These are phyloP conservation scores for Lagopus leucura DNA, from an alignment of 2,113 vertebrate genomes.

Conservation along the genomic window DNA sequence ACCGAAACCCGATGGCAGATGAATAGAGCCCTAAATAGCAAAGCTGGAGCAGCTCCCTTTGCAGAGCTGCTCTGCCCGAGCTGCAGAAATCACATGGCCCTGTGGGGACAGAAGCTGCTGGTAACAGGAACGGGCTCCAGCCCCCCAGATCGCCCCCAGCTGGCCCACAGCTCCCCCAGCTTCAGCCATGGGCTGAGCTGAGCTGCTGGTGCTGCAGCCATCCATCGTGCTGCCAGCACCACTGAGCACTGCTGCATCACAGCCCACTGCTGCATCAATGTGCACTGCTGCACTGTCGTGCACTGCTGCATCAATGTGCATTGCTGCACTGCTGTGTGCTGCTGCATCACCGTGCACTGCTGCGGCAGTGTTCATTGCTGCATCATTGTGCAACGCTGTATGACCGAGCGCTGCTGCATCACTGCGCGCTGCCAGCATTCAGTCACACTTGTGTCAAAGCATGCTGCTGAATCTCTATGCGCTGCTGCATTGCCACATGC, in stretches of 20 bases:
- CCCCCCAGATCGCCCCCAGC: neutral
- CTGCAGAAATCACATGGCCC: neutral
- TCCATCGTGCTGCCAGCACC: neutral
- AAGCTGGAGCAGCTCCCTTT: neutral
- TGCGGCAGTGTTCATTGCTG: too few species aligned
- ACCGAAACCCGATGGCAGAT: neutral
- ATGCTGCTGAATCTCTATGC: too few species aligned
- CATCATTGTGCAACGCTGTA: too few species aligned
- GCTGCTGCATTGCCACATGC: too few species aligned
- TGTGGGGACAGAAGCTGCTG: neutral
- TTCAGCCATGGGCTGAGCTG: rapidly evolving
- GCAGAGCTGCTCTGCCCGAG: neutral
- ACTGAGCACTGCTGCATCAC: neutral
- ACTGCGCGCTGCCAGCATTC: too few species aligned
- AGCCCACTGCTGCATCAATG: too few species aligned
- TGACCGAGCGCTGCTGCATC: too few species aligned
- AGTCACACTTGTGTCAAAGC: too few species aligned
- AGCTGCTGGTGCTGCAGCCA: neutral
- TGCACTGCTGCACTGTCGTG: too few species aligned
- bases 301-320: neutral
- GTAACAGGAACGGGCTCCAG: neutral
- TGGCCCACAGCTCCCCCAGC: neutral
- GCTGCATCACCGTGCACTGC: too few species aligned
- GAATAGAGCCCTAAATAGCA: neutral
- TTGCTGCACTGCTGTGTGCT: too few species aligned